Conservation (phyloP, 2,888 invertebrate species). For the Synergus itoensis region DNA sequence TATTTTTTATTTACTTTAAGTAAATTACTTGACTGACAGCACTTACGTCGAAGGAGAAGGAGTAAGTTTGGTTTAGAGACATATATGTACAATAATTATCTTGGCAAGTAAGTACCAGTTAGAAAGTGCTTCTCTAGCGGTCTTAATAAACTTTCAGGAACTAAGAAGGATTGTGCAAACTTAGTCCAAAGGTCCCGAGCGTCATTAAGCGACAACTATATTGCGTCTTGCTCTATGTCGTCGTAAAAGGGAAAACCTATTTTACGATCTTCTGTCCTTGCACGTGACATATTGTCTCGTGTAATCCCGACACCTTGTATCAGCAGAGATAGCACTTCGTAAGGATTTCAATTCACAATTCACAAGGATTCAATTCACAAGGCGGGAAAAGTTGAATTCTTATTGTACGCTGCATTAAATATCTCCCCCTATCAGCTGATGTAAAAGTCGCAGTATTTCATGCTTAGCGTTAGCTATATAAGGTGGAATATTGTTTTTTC, state of each 20-base stretch:
- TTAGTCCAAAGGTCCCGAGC: conserved; percentile 53
- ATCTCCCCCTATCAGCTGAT: too few species aligned
- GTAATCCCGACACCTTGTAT: conserved; percentile 10
- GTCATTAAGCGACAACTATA: conserved; percentile 55
- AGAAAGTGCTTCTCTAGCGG: conserved; percentile 44
- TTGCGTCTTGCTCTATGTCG: conserved; percentile 11
- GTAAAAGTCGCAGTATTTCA: too few species aligned
- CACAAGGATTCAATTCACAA: not conserved
- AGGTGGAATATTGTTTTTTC: too few species aligned
- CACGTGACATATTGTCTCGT: conserved; percentile 5
- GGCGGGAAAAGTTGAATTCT: not conserved
- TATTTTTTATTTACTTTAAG: not conserved
- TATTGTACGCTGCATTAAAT: not conserved
- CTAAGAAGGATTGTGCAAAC: conserved; percentile 54
- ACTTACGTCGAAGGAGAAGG: not conserved
- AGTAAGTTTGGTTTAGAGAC: conserved; percentile 23
- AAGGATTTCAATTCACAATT: not conserved
- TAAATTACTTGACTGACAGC: conserved; percentile 1
- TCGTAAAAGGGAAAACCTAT: conserved; percentile 29
- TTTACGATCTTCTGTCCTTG: not conserved
- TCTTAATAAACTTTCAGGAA: conserved; percentile 57
- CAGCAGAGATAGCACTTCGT: not conserved
- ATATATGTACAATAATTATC: conserved; percentile 25
- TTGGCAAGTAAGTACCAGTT: conserved; percentile 24
- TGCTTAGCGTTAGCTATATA: too few species aligned